A percentile compares a stretch with the other conserved stretches of the same genome.
Evolutionary conservation across 2,113 vertebrate genomes (phyloP).

Genomic region (Cnemophilus loriae): DNA sequence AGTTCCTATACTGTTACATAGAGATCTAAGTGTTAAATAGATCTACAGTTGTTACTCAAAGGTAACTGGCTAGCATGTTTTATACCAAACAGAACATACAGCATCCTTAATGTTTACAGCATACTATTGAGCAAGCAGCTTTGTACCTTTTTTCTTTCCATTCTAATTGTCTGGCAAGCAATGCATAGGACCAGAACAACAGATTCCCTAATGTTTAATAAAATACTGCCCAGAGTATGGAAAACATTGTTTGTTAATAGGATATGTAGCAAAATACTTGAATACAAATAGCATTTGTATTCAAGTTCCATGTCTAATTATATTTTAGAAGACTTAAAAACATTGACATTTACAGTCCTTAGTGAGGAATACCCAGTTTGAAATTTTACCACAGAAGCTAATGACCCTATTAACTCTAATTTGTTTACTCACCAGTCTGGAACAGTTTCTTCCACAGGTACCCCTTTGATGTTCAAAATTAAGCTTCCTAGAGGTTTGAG

Average conservation of each 20-base stretch:
- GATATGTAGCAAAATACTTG: conserved; percentile 10
- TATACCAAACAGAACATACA: not conserved
- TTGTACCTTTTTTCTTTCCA: not conserved
- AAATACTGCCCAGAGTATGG: conserved; percentile 9
- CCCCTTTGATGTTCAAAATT: conserved; percentile 75
- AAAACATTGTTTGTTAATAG: conserved; percentile 31
- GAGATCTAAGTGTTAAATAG: not conserved
- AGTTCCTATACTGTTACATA: not conserved
- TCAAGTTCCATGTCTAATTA: conserved; percentile 60
- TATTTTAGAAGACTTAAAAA: conserved; percentile 60
- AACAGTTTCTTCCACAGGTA: conserved; percentile 76
- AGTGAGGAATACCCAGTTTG: conserved; percentile 65
- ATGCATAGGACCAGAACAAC: not conserved
- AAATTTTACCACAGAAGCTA: conserved; percentile 74
- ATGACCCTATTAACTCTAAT: conserved; percentile 77
- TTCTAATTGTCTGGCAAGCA: conserved; percentile 14
- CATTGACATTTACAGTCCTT: conserved; percentile 55
- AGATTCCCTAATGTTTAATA: not conserved
- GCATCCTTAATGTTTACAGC: not conserved
- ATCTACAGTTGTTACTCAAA: not conserved
- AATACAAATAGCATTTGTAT: conserved; percentile 21
- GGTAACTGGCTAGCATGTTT: not conserved
- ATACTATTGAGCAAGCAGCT: not conserved
- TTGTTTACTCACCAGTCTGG: conserved; percentile 79
- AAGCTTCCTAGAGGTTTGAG: conserved; percentile 75